A percentile compares a stretch with the other conserved stretches of the same genome.
phyloP scores from a whole-genome alignment of 1,140 invertebrate genomes.

The Drosophila pectinifera region DNA sequence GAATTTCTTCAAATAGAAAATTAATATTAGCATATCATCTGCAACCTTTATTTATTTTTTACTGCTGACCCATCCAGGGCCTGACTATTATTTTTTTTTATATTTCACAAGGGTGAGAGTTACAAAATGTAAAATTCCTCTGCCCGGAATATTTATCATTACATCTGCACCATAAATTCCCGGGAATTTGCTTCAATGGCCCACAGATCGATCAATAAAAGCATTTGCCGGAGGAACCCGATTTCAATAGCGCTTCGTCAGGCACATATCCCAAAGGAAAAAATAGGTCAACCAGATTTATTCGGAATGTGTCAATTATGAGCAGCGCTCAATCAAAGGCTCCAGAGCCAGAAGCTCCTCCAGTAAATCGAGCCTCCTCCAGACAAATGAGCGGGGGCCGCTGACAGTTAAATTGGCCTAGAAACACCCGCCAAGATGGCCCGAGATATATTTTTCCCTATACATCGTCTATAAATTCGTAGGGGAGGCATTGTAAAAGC shows the following conservation, averaged over 20 bases:
- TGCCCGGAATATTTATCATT: conserved; percentile 12
- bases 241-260: conserved; percentile 46
- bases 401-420: conserved; percentile 76
- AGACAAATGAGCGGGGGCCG: conserved; percentile 52
- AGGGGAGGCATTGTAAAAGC: conserved; percentile 75
- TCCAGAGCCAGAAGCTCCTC: conserved; percentile 22
- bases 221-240: conserved; percentile 26
- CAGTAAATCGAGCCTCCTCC: conserved; percentile 24
- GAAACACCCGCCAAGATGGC: conserved; percentile 27
- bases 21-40: neutral
- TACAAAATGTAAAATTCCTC: neutral
- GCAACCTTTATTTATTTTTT: neutral
- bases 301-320: conserved; percentile 72
- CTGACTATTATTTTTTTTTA: neutral
- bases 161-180: neutral
- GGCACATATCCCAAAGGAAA: conserved; percentile 30
- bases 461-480: conserved; percentile 35
- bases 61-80: neutral
- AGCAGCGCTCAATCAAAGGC: conserved; percentile 75
- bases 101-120: neutral
- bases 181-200: conserved; percentile 20
- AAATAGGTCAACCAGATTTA: conserved; percentile 61
- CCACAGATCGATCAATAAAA: conserved; percentile 54
- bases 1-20: neutral
- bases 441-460: conserved; percentile 11